Percentiles rank a stretch among this genome's conserved stretches.
Conservation (phyloP, 2,888 invertebrate genomes). For the Alcis repandata region DNA sequence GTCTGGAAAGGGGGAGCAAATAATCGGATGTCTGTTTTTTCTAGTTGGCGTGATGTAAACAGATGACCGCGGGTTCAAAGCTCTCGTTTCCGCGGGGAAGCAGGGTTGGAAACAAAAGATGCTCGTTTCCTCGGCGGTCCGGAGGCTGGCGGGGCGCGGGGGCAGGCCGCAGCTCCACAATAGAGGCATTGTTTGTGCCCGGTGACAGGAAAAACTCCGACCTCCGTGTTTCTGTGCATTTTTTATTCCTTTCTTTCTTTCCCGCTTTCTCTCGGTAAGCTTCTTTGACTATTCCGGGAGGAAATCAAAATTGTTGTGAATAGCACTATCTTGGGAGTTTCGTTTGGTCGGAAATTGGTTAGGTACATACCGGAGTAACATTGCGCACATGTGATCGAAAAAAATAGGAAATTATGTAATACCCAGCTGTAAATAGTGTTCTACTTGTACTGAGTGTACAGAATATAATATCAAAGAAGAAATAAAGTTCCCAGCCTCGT, state of each 20-base stretch:
- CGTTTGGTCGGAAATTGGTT: slow-evolving; percentile 32
- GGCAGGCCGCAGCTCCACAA: slow-evolving; percentile 69
- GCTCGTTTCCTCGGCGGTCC: slow-evolving; percentile 82
- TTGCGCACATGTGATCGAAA: slow-evolving; percentile 4
- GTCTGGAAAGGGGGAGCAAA: slow-evolving; percentile 52
- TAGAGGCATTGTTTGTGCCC: slow-evolving; percentile 85
- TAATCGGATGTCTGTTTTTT: slow-evolving; percentile 72
- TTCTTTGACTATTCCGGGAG: slow-evolving; percentile 76
- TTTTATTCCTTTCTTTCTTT: slow-evolving; percentile 80
- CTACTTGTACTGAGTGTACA: neutral
- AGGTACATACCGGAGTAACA: neutral
- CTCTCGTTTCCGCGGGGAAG: slow-evolving; percentile 74
- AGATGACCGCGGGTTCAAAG: slow-evolving; percentile 84
- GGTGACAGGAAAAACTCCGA: slow-evolving; percentile 87
- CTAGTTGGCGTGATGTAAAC: slow-evolving; percentile 77
- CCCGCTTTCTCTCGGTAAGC: slow-evolving; percentile 73
- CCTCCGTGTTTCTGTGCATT: slow-evolving; percentile 86
- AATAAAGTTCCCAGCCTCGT: slow-evolving; percentile 26
- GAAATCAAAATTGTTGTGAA: slow-evolving; percentile 80
- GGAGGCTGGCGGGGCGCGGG: slow-evolving; percentile 55
- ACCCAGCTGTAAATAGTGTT: neutral
- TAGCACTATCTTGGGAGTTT: slow-evolving; percentile 61
- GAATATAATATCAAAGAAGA: slow-evolving; percentile 23
- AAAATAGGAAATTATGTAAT: slow-evolving; percentile 17
- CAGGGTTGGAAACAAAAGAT: slow-evolving; percentile 82